phyloP scores from a whole-genome alignment of 2,797 vertebrate species.

The Poeciliopsis paucimaculata region DNA sequence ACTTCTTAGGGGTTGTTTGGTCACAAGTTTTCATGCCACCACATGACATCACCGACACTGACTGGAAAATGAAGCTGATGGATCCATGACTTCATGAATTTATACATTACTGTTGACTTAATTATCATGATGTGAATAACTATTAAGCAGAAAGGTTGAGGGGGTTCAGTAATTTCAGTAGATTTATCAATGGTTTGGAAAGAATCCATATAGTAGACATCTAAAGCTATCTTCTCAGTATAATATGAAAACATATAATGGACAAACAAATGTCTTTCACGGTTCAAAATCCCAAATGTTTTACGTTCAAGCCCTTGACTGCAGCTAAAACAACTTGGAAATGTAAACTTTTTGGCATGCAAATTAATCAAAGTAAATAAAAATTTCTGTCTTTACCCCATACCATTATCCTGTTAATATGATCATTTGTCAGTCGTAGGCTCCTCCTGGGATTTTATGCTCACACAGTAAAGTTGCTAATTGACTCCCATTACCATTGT shows the following conservation, averaged over 20 bases:
- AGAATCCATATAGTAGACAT: background rate
- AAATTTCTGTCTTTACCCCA: background rate
- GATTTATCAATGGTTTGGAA: background rate
- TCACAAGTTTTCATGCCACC: conserved; percentile 13
- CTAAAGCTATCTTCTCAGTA: background rate
- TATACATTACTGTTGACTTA: background rate
- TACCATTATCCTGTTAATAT: background rate
- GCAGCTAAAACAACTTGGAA: background rate
- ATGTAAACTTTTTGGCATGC: background rate
- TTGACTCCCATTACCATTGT: background rate
- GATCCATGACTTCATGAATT: background rate
- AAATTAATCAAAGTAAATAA: background rate
- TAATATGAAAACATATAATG: background rate
- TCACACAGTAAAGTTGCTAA: background rate
- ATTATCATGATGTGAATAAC: background rate
- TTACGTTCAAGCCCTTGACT: background rate
- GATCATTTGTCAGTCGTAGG: background rate
- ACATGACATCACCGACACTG: background rate
- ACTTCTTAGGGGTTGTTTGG: conserved; percentile 22
- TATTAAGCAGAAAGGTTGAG: background rate
- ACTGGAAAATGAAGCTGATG: background rate
- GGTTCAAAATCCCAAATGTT: background rate
- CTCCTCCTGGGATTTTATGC: conserved; percentile 2
- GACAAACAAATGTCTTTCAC: background rate
- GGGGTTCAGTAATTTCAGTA: background rate